These are phyloP conservation scores for Carassius carassius DNA, from an alignment of 2,113 vertebrate genomes.

Conservation along the genomic window DNA sequence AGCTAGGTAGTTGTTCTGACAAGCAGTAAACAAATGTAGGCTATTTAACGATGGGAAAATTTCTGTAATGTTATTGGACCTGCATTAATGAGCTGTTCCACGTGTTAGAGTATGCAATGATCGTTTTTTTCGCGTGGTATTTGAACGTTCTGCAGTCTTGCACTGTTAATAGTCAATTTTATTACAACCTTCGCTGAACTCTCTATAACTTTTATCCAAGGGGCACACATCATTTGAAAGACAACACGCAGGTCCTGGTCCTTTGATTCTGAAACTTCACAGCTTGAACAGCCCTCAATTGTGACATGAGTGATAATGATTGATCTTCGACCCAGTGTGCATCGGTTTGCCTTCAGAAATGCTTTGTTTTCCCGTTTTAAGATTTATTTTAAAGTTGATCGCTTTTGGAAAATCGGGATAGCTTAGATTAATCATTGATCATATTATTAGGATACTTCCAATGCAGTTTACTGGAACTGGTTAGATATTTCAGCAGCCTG, in stretches of 20 bases:
- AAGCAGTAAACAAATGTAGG: not conserved
- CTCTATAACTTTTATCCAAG: conserved; percentile 29
- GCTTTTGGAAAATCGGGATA: not conserved
- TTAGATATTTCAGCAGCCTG: not conserved
- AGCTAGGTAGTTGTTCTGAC: not conserved
- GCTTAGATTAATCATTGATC: not conserved
- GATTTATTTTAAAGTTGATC: conserved; percentile 21
- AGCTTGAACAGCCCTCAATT: conserved; percentile 41
- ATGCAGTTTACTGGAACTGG: not conserved
- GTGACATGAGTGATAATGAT: conserved; percentile 50
- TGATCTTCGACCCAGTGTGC: conserved; percentile 41
- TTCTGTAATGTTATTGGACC: not conserved
- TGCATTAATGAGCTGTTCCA: not conserved
- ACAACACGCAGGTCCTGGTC: conserved; percentile 27
- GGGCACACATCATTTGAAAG: conserved; percentile 34
- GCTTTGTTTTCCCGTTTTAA: conserved; percentile 19
- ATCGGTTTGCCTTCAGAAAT: not conserved
- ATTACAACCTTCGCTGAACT: conserved; percentile 10
- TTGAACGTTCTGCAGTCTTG: not conserved
- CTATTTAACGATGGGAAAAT: not conserved
- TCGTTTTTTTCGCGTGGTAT: not conserved
- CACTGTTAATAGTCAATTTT: conserved; percentile 21
- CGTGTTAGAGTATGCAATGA: not conserved
- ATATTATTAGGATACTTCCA: not conserved
- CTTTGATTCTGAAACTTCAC: conserved; percentile 47